Conservation (phyloP, 2,113 vertebrate genomes). For the Rana temporaria region DNA sequence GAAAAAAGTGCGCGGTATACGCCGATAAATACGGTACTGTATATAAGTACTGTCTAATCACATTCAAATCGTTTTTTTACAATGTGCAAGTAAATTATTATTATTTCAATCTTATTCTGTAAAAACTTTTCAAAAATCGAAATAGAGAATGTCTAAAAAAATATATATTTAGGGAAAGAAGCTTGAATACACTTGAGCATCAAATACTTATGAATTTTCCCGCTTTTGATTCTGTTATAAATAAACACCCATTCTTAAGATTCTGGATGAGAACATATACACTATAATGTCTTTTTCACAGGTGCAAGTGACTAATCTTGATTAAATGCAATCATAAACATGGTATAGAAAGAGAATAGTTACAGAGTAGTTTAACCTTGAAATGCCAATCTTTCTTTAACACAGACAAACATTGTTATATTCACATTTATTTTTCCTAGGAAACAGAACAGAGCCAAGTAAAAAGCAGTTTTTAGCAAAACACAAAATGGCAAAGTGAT, state of each 20-base stretch:
- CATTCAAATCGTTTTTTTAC: no score
- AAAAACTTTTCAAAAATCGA: no score
- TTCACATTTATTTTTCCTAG: neutral
- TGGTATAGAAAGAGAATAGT: neutral
- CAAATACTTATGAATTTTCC: neutral
- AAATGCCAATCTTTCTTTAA: neutral
- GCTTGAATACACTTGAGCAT: neutral
- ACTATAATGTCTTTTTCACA: slow-evolving; percentile 1
- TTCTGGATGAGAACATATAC: neutral
- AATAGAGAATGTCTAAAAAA: no score
- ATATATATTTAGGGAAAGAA: no score
- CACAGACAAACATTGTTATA: neutral
- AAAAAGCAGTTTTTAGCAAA: no score
- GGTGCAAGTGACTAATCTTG: slow-evolving; percentile 16
- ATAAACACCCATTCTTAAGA: neutral
- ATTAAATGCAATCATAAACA: neutral
- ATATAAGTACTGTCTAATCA: no score
- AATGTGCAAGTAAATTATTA: no score
- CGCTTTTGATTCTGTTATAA: neutral
- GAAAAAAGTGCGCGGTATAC: no score
- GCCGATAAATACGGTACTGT: no score
- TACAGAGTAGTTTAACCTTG: neutral
- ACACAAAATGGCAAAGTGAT: no score
- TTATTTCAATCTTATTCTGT: no score
- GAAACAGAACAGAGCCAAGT: neutral